Base-by-base conservation (phyloP, 2,113 vertebrate genomes). In the Prochilodus magdalenae region DNA sequence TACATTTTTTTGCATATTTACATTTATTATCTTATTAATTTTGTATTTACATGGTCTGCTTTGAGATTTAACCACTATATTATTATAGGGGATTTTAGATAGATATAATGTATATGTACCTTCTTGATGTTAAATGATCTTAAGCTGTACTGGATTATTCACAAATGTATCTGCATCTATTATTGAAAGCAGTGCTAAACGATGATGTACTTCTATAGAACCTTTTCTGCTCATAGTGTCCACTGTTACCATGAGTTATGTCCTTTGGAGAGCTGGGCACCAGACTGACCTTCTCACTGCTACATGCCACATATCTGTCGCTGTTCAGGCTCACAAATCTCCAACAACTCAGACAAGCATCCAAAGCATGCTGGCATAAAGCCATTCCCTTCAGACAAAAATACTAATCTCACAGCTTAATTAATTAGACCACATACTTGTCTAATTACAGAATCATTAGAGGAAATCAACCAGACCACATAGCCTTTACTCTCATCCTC, bases 251-350 rank as follows among this genome's bases (percentile, higher is more conserved):
- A 63, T 3, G 55, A 77, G 3, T 55, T 22, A 55, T 63, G 13
- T 77, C 33, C 11, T 44, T 26, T n/a, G 20, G 24, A 51, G 20
- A 44, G 30, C 14, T 59, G 53, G 27, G n/a, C 29, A n/a, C n/a
- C 11, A 18, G 27, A 29, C 11, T 81, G 27, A 82, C 84, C 75
- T 29, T 72, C 55, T 84, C 20, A 40, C n/a, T 24, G 36, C 20
- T 3, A 22, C 22, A 8, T 1, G 51, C 2, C 30, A 57, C 30
- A 66, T 1, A 74, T 81, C 44, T 51, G 27, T 73, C 40, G 36
- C 47, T 63, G 15, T 5, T 27, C n/a, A 53, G 26, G 24, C 60
- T 72, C 29, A 74, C 59, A 81, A 81, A 74, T 72, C 27, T 40
- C 15, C 53, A 22, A 18, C 8, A n/a, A n/a, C 57, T 55, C 27